A percentile compares a stretch with the other conserved stretches of the same genome.
Evolutionary conservation across 2,113 vertebrate genomes (phyloP).

Genomic region (Peromyscus californicus): DNA sequence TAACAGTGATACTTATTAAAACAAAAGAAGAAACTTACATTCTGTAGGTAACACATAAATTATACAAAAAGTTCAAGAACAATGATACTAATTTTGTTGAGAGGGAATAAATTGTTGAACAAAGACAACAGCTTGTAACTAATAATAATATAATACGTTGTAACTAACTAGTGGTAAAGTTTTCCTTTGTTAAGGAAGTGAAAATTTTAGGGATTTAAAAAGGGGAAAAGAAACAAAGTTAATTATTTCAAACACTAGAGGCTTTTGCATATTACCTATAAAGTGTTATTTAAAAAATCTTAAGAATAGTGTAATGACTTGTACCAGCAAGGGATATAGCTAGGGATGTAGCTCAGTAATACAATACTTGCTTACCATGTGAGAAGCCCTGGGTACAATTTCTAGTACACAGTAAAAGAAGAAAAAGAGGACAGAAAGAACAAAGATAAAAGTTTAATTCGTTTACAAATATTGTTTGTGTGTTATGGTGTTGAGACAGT

Average conservation of each 20-base stretch:
- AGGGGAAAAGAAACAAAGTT: not conserved
- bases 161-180: not conserved
- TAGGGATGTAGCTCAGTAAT: not conserved
- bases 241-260: not conserved
- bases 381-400: not conserved
- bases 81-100: not conserved
- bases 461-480: not conserved
- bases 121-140: not conserved
- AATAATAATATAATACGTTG: not conserved
- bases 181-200: not conserved
- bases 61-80: not conserved
- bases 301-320: not conserved
- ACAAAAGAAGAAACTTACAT: not conserved
- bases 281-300: not conserved
- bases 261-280: not conserved
- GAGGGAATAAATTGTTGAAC: constrained; percentile 1
- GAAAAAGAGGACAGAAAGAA: not conserved
- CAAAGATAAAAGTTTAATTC: not conserved
- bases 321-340: not conserved
- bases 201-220: not conserved
- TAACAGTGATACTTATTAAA: not conserved
- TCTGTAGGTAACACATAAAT: not conserved
- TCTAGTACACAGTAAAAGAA: not conserved
- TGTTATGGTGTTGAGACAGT: not conserved
- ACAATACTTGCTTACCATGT: not conserved